Percentiles rank a stretch among this genome's conserved stretches.
Evolutionary conservation across 1,140 invertebrate genomes (phyloP).

Genomic region (Drosophila parvula): DNA sequence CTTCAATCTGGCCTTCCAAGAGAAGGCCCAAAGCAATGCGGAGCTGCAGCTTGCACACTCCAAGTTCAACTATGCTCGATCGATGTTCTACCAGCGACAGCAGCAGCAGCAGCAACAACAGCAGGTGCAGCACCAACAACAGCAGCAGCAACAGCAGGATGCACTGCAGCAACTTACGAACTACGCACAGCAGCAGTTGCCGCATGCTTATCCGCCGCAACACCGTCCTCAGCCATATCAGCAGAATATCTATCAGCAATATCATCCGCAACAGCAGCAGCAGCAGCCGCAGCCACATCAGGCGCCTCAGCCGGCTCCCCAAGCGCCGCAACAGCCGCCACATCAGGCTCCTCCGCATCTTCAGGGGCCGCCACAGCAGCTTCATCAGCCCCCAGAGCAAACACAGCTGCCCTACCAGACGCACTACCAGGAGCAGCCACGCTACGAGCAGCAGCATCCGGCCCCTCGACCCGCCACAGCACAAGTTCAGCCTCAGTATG

Average conservation of each 20-base stretch:
- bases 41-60: conserved; percentile 89
- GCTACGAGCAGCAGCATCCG: conserved; percentile 35
- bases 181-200: conserved; percentile 61
- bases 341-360: conserved; percentile 25
- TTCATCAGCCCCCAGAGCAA: conserved; percentile 42
- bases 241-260: conserved; percentile 64
- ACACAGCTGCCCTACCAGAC: conserved; percentile 28
- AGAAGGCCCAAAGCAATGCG: conserved; percentile 89
- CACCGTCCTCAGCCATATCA: conserved; percentile 53
- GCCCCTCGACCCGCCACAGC: conserved; percentile 13
- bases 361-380: conserved; percentile 26
- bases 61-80: conserved; percentile 87
- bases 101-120: conserved; percentile 60
- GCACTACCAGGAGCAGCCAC: conserved; percentile 43
- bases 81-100: conserved; percentile 84
- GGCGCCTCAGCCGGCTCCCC: neutral
- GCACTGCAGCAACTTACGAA: conserved; percentile 63
- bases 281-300: conserved; percentile 27
- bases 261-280: conserved; percentile 52
- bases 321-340: conserved; percentile 4
- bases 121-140: conserved; percentile 25
- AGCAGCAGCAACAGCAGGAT: conserved; percentile 50
- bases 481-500: conserved; percentile 27
- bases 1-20: conserved; percentile 88
- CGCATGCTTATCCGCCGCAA: conserved; percentile 37